A percentile compares a stretch with the other conserved stretches of the same genome.
Conservation (phyloP, 2,113 vertebrate genomes). For the Pseudolaguvia tuberculata region DNA sequence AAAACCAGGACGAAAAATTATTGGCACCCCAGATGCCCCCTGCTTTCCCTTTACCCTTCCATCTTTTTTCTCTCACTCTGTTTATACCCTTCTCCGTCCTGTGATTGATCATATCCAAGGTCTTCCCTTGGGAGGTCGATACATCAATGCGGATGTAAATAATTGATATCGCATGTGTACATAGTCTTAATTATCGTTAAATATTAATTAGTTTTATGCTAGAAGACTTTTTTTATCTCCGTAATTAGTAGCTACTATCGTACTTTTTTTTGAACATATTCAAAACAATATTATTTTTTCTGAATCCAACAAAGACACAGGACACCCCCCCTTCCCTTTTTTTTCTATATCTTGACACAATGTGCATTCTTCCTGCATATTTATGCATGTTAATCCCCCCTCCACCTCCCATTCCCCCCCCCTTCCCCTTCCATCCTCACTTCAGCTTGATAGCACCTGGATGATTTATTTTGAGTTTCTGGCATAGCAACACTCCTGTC, state of each 20-base stretch:
- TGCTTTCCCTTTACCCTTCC: slow-evolving; percentile 24
- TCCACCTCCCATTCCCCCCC: too few relatives aligned
- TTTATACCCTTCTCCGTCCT: slow-evolving; percentile 21
- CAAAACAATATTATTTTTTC: not conserved
- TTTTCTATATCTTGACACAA: slow-evolving; percentile 3
- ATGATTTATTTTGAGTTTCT: slow-evolving; percentile 31
- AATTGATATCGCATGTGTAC: slow-evolving; percentile 66
- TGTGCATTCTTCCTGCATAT: slow-evolving; percentile 3
- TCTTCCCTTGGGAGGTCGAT: slow-evolving; percentile 58
- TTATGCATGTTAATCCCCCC: slow-evolving; percentile 7
- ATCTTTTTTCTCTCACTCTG: slow-evolving; percentile 32
- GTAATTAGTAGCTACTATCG: slow-evolving; percentile 37
- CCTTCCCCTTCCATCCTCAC: too few relatives aligned
- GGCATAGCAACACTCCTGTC: slow-evolving; percentile 10
- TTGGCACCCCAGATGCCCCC: not conserved
- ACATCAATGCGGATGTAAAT: slow-evolving; percentile 62
- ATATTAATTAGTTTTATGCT: slow-evolving; percentile 59
- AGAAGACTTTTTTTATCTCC: slow-evolving; percentile 47
- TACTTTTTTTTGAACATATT: slow-evolving; percentile 5
- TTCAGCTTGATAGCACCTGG: slow-evolving; percentile 19
- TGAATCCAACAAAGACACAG: slow-evolving; percentile 1
- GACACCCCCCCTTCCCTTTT: not conserved
- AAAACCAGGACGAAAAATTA: slow-evolving; percentile 23
- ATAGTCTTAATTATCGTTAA: slow-evolving; percentile 67
- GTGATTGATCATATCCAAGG: slow-evolving; percentile 63